phyloP scores from a whole-genome alignment of 2,797 vertebrate genomes.

The Gymnoscopelus microlampas region DNA sequence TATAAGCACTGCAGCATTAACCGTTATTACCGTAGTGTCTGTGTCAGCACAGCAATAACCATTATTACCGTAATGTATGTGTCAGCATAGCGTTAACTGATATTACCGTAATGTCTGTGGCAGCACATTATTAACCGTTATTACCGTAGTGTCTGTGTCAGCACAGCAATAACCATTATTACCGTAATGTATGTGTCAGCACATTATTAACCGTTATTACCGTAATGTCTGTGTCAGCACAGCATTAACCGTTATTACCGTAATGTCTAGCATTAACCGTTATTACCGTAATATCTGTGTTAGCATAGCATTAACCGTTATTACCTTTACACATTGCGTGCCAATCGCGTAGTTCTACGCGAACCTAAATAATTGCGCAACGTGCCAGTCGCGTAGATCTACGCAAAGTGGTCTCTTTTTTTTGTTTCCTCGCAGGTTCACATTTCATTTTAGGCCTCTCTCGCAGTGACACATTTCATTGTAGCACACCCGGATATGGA shows the following conservation, averaged over 20 bases:
- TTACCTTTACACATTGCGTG: too few species aligned
- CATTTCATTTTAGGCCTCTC: too few species aligned
- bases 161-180: neutral
- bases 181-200: neutral
- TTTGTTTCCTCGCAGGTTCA: too few species aligned
- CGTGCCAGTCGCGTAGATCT: too few species aligned
- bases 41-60: neutral
- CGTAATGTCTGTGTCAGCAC: neutral
- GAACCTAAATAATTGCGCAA: too few species aligned
- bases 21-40: neutral
- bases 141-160: constrained; percentile 1
- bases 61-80: neutral
- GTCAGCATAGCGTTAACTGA: constrained; percentile 24
- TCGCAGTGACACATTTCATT: too few species aligned
- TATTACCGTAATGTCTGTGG: constrained; percentile 40
- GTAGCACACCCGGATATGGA: too few species aligned
- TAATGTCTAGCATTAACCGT: too few species aligned
- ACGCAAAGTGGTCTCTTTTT: too few species aligned
- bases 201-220: constrained; percentile 1
- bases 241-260: neutral
- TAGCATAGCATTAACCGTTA: neutral
- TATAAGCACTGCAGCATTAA: constrained; percentile 5
- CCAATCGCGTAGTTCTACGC: too few species aligned
- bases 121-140: constrained; percentile 20
- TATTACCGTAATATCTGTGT: too few species aligned